Evolutionary conservation across 2,888 invertebrate species (phyloP), one percentile per base, ranked within the genome.

Genomic region (Fragum sueziense): DNA sequence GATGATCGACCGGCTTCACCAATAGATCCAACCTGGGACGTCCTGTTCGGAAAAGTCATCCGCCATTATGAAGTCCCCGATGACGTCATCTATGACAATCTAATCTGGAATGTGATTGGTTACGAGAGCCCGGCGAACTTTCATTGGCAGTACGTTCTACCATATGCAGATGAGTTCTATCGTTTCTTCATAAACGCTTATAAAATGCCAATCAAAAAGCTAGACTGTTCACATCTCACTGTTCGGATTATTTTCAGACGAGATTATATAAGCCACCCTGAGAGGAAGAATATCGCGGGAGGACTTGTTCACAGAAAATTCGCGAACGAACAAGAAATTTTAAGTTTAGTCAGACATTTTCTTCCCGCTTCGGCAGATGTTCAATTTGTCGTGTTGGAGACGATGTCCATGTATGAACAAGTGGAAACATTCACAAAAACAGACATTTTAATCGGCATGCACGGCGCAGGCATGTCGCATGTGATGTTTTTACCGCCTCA

Each of bases 121-220:
- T 84, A 84, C 57, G 81, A 84, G 59, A 84, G 84, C 71, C 84
- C 84, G 14, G n/a, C 82, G 20, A 82, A 82, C 34, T 82, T 84
- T 37, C 84, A 82, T 51, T 59, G 57, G 27, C 27, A 78, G 1
- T 67, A 51, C 14, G 57, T 25, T 37, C 51, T 82, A 9, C 80
- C 81, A 41, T 76, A 69, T 41, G 34, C 73, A 4, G 65, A 82
- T 7, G 80, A 76, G 14, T 84, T 84, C 37, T 59, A 77, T 47
- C 25, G 62, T 54, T 84, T 82, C 47, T 82, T 84, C 71, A 51
- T 82, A 11, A 29, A 22, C 7, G 59, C 76, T 7, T 82, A 77
- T 69, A 67, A 69, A 25, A 59, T 78, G 20, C 37, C 47, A 31
- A 29, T 37, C 11, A 82, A 76, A 59, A 2, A 11, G 3, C 41